These are phyloP conservation scores for Megaustenia siamemsis DNA, from an alignment of 2,888 invertebrate genomes.

Conservation along the genomic window DNA sequence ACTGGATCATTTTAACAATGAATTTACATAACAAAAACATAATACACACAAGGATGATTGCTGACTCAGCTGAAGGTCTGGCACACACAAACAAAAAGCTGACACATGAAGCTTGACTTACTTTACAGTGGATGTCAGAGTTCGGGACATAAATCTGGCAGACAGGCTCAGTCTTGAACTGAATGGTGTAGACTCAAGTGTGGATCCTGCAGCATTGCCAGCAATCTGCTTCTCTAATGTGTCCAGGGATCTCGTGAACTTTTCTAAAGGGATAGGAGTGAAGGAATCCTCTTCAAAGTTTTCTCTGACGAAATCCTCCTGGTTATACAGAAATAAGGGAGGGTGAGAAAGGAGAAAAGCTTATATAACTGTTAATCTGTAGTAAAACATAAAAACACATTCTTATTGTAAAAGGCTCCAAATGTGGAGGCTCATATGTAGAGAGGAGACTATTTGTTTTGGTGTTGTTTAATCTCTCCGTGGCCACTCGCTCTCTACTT, in stretches of 20 bases:
- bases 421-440: too few species aligned
- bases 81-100: too few species aligned
- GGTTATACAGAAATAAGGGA: background rate
- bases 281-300: conserved; percentile 75
- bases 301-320: conserved; percentile 74
- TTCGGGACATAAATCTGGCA: conserved; percentile 72
- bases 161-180: conserved; percentile 73
- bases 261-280: conserved; percentile 67
- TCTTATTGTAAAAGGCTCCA: too few species aligned
- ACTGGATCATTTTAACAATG: too few species aligned
- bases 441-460: too few species aligned
- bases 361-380: background rate
- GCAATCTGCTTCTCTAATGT: conserved; percentile 62
- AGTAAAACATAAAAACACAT: too few species aligned
- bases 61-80: too few species aligned
- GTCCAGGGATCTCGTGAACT: conserved; percentile 70
- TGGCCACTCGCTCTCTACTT: too few species aligned
- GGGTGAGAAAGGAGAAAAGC: background rate
- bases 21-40: too few species aligned
- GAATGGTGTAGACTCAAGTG: conserved; percentile 57
- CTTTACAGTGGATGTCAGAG: conserved; percentile 63
- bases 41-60: too few species aligned
- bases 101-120: too few species aligned
- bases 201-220: conserved; percentile 52
- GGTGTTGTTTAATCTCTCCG: too few species aligned